A percentile compares a stretch with the other conserved stretches of the same genome.
Conservation (phyloP, 2,113 vertebrate genomes). For the Gila orcuttii region DNA sequence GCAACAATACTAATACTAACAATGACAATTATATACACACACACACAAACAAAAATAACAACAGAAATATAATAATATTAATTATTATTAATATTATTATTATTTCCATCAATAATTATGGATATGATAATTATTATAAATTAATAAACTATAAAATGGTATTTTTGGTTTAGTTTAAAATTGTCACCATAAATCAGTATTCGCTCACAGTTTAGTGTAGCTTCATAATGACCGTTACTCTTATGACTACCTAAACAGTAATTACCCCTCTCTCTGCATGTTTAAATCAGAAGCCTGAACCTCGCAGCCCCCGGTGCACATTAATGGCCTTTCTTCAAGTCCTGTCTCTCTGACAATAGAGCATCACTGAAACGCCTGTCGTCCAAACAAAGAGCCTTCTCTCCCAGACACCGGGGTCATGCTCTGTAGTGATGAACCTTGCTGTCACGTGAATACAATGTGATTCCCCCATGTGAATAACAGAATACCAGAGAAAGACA, state of each 20-base stretch:
- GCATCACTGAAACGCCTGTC: slow-evolving; percentile 44
- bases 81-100: background rate
- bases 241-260: slow-evolving; percentile 27
- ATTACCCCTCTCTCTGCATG: slow-evolving; percentile 16
- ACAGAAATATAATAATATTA: background rate
- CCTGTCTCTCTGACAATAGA: slow-evolving; percentile 43
- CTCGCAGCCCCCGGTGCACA: slow-evolving; percentile 24
- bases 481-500: slow-evolving; percentile 33
- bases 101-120: background rate
- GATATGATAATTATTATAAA: background rate
- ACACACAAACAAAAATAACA: background rate
- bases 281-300: slow-evolving; percentile 40
- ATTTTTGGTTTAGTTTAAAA: background rate
- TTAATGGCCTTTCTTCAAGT: slow-evolving; percentile 49
- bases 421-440: slow-evolving; percentile 47
- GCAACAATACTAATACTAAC: slow-evolving; percentile 2
- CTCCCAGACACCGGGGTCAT: slow-evolving; percentile 45
- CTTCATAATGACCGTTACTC: slow-evolving; percentile 42
- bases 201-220: background rate
- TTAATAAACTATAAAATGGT: no score
- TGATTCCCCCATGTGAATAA: slow-evolving; percentile 47
- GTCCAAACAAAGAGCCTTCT: slow-evolving; percentile 47
- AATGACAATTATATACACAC: background rate
- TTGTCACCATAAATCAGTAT: background rate
- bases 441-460: slow-evolving; percentile 43